A percentile compares a stretch with the other conserved stretches of the same genome.
Conservation (phyloP, 2,797 vertebrate species). For the Cygnus olor region DNA sequence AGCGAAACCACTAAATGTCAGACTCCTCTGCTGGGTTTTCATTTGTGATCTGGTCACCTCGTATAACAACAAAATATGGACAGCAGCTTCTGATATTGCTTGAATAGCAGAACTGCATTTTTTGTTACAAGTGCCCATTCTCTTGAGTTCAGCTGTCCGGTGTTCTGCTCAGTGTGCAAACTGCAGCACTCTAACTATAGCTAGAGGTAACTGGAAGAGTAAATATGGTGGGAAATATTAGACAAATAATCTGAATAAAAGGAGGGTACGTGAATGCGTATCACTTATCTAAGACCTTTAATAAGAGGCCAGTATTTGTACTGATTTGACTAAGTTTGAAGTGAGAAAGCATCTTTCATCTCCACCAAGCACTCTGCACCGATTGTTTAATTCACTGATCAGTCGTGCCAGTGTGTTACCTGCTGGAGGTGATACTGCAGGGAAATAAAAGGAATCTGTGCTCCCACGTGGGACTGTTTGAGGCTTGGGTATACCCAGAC, state of each 20-base stretch:
- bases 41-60: accelerated
- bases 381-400: background rate
- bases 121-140: accelerated
- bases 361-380: accelerated
- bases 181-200: accelerated
- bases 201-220: background rate
- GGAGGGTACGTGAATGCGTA: background rate
- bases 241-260: background rate
- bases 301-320: background rate
- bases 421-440: background rate
- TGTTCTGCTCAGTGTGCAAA: background rate
- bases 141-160: background rate
- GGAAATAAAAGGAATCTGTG: background rate
- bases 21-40: background rate
- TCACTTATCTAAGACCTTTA: background rate
- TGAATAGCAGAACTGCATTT: background rate
- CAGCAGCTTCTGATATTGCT: background rate
- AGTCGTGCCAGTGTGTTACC: background rate
- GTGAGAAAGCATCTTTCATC: background rate
- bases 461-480: accelerated
- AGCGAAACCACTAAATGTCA: background rate
- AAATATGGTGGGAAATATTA: accelerated
- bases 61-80: accelerated
- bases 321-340: background rate
- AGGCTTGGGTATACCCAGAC: background rate